phyloP scores from a whole-genome alignment of 1,140 invertebrate species.

The Saccostrea cuccullata region DNA sequence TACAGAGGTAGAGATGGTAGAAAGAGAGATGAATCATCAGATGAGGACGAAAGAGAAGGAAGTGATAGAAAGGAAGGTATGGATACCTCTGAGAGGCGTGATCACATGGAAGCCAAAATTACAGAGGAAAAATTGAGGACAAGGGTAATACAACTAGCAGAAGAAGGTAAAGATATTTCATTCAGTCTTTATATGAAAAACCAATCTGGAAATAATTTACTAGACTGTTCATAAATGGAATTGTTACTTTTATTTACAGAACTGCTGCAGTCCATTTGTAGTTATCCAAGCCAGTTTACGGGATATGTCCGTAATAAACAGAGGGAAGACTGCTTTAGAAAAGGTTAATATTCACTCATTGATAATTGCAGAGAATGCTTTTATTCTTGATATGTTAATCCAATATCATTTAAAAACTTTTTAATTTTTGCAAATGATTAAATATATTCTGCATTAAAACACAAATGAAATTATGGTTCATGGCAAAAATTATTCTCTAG shows the following conservation, averaged over 20 bases:
- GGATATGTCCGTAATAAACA: not conserved
- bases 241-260: not conserved
- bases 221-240: too few species aligned
- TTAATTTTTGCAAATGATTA: too few species aligned
- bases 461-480: too few species aligned
- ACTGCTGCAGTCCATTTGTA: not conserved
- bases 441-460: too few species aligned
- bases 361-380: too few species aligned
- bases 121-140: not conserved
- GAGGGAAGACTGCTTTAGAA: not conserved
- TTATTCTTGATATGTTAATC: too few species aligned
- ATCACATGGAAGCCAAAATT: not conserved
- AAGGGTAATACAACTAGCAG: not conserved
- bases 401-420: too few species aligned
- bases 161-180: conserved; percentile 9
- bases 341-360: not conserved
- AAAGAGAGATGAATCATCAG: not conserved
- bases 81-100: not conserved
- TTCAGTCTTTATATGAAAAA: not conserved
- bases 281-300: not conserved
- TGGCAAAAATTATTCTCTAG: too few species aligned
- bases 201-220: too few species aligned
- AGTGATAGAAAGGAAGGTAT: not conserved
- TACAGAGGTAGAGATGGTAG: not conserved
- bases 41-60: not conserved